A percentile compares a stretch with the other conserved stretches of the same genome.
phyloP scores from a whole-genome alignment of 1,140 invertebrate genomes.

The Andrena cerasifolii region DNA sequence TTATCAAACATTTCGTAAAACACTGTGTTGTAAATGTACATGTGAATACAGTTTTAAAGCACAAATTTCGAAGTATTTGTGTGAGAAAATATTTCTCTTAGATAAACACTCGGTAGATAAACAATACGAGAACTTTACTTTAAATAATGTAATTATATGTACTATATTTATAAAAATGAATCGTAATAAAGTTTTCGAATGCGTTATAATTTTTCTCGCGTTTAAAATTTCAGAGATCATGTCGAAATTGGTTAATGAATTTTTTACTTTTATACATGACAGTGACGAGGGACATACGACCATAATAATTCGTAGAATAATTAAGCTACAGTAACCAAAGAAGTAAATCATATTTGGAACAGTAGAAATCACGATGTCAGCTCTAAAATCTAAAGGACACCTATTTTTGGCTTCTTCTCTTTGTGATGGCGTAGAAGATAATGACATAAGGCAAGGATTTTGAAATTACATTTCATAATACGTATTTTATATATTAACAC shows the following conservation, averaged over 20 bases:
- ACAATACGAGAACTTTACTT: background rate
- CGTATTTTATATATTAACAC: background rate
- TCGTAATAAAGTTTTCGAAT: background rate
- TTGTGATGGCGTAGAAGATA: slow-evolving; percentile 84
- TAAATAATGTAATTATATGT: background rate
- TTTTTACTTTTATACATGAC: background rate
- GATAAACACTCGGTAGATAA: background rate
- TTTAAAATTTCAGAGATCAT: background rate
- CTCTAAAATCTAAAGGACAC: slow-evolving; percentile 71
- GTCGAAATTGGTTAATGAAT: background rate
- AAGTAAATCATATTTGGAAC: slow-evolving; percentile 25
- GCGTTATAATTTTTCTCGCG: background rate
- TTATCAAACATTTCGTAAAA: background rate
- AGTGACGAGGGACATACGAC: background rate
- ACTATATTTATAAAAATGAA: background rate
- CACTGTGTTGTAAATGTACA: background rate
- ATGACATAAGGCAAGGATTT: slow-evolving; percentile 79
- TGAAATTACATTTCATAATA: background rate
- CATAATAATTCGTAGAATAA: background rate
- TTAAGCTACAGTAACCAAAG: background rate
- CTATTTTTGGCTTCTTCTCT: slow-evolving; percentile 83
- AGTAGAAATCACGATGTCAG: slow-evolving; percentile 50
- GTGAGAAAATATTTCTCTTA: background rate
- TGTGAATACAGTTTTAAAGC: no score
- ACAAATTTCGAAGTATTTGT: background rate